Evolutionary conservation across 2,113 vertebrate species (phyloP), one percentile per base, ranked within the genome.

Genomic region (Phalacrocorax carbo): DNA sequence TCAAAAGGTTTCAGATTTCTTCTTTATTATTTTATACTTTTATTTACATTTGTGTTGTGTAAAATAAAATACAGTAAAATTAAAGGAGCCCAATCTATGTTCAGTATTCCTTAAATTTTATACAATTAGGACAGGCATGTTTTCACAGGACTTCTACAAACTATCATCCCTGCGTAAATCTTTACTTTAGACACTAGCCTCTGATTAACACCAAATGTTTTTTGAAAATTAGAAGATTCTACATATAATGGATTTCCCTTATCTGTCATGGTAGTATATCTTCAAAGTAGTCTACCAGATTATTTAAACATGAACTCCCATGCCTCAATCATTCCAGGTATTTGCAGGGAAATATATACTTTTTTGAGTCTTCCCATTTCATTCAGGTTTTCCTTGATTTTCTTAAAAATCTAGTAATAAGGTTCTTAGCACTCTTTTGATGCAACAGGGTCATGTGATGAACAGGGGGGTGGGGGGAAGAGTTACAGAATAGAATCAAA

Each of bases 251-350:
- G 72, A 92, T 85, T 93, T 92, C 38, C 72, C 73, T 96, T 81
- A 95, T 96, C 87, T 94, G 54, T 62, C 46, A 85, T 15, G 48
- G 73, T 8, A 93, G 18, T 62, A 13, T 75, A 81, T 85, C 73
- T 92, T 95, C 73, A 97, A 85, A 96, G 69, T 75, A 84, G 61
- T 38, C 18, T 14, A 44, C 25, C 13, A 85, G 40, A 88, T 83
- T 85, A 94, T 36, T 94, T 94, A 80, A 90, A 86, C 23, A 60
- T 15, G 3, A 86, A 91, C 70, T 79, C n/a, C 30, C 29, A 7
- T 21, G 29, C 34, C 92, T 96, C 86, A 95, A 57, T 94, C 57
- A 96, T 70, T 90, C 26, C n/a, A 89, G 52, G 9, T 40, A 88
- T 60, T 92, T 79, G 13, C 52, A 87, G 27, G 8, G 5, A 93